Conservation (phyloP, 2,888 invertebrate species). For the Drepana falcataria region DNA sequence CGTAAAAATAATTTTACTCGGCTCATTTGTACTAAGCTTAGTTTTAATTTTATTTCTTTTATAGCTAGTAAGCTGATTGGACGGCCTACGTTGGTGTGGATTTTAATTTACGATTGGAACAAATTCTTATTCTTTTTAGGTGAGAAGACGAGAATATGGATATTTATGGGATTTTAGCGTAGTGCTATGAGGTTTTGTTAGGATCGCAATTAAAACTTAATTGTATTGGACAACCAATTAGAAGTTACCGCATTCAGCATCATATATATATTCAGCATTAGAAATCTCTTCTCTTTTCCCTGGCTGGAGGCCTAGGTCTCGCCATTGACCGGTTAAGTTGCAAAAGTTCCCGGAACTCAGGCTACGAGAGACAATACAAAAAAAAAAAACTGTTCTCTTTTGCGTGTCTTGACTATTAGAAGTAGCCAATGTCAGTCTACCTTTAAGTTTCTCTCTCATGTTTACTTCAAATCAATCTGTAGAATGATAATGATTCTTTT, state of each 20-base stretch:
- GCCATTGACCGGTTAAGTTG: too few relatives aligned
- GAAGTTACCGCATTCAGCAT: background rate
- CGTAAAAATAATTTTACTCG: conserved; percentile 77
- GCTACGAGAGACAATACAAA: too few relatives aligned
- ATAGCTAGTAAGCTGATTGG: conserved; percentile 59
- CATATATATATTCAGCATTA: background rate
- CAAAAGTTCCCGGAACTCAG: too few relatives aligned
- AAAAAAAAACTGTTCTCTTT: too few relatives aligned
- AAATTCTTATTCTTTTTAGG: conserved; percentile 38
- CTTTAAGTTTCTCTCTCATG: too few relatives aligned
- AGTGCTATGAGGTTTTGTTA: conserved; percentile 24
- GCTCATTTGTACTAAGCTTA: conserved; percentile 70
- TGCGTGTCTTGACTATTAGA: too few relatives aligned
- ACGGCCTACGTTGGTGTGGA: conserved; percentile 45
- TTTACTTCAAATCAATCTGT: too few relatives aligned
- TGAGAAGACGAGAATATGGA: conserved; percentile 24
- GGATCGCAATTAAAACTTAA: conserved; percentile 15
- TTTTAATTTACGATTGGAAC: conserved; percentile 54
- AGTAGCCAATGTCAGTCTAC: too few relatives aligned
- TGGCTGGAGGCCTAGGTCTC: too few relatives aligned
- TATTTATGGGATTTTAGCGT: conserved; percentile 31
- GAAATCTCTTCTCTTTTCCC: conserved; percentile 1
- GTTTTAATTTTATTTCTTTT: conserved; percentile 70
- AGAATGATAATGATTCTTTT: too few relatives aligned
- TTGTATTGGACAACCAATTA: conserved; percentile 21